Percentiles rank a stretch among this genome's conserved stretches.
These are phyloP conservation scores for Hydropsyche betteni DNA, from an alignment of 2,888 invertebrate species.

Conservation along the genomic window DNA sequence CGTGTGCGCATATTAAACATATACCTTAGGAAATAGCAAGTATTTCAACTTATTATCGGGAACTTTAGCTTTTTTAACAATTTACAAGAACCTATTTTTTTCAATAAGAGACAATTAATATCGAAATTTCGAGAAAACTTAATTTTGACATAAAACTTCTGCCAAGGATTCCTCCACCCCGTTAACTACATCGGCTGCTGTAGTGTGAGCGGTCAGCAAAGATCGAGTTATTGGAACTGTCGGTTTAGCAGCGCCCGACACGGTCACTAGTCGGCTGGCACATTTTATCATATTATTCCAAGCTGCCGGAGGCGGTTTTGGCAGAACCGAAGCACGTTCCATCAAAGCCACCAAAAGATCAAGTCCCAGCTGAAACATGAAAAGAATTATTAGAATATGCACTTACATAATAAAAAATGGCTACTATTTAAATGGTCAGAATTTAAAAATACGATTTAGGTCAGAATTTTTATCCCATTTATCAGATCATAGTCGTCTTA, in stretches of 20 bases:
- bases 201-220: slow-evolving; percentile 11
- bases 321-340: slow-evolving; percentile 63
- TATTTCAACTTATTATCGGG: not conserved
- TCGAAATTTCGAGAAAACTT: not conserved
- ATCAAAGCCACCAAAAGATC: slow-evolving; percentile 66
- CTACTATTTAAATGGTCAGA: no score
- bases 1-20: slow-evolving; percentile 20
- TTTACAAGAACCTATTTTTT: not conserved
- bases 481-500: no score
- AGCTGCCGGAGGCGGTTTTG: slow-evolving; percentile 55
- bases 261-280: slow-evolving; percentile 35
- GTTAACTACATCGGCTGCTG: slow-evolving; percentile 17
- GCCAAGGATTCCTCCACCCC: slow-evolving; percentile 28
- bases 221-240: slow-evolving; percentile 1
- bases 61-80: not conserved
- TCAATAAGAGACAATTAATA: not conserved
- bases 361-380: slow-evolving; percentile 65
- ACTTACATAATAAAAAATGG: not conserved
- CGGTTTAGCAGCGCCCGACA: slow-evolving; percentile 22
- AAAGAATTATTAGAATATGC: slow-evolving; percentile 21
- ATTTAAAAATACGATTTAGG: no score
- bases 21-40: not conserved
- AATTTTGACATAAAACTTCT: slow-evolving; percentile 28
- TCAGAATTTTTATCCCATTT: no score
- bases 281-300: slow-evolving; percentile 46